Conservation (phyloP, 2,797 vertebrate genomes). For the Bovichtus diacanthus region DNA sequence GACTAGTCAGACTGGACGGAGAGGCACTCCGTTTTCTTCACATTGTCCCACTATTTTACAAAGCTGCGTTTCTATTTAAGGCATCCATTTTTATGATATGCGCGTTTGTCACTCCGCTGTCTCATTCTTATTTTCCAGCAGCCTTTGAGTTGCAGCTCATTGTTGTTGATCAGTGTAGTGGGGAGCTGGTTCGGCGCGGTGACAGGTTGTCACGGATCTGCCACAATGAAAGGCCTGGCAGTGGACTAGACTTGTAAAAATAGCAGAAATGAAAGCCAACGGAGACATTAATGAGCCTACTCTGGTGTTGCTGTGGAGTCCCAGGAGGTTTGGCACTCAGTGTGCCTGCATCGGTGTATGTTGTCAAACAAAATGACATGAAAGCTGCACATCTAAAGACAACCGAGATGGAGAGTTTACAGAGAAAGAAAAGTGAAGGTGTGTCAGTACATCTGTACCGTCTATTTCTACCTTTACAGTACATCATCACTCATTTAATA, state of each 20-base stretch:
- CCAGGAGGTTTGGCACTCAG: slow-evolving; percentile 58
- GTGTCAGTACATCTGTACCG: background rate
- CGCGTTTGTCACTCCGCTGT: slow-evolving; percentile 45
- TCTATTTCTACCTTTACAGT: background rate
- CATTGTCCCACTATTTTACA: slow-evolving; percentile 26
- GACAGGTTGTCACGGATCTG: slow-evolving; percentile 71
- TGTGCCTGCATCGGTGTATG: slow-evolving; percentile 26
- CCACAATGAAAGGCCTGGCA: slow-evolving; percentile 54
- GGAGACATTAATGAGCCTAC: slow-evolving; percentile 79
- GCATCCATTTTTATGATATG: slow-evolving; percentile 1
- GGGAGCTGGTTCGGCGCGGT: slow-evolving; percentile 39
- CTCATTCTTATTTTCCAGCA: slow-evolving; percentile 36
- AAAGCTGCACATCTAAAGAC: slow-evolving; percentile 61
- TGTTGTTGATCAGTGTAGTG: slow-evolving; percentile 54
- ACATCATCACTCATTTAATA: background rate
- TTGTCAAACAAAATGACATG: slow-evolving; percentile 57
- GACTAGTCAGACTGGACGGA: slow-evolving; percentile 20
- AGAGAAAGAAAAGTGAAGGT: slow-evolving; percentile 13
- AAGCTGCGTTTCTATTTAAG: slow-evolving; percentile 55
- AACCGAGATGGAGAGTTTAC: slow-evolving; percentile 17
- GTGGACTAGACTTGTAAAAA: slow-evolving; percentile 76
- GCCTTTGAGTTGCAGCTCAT: slow-evolving; percentile 54
- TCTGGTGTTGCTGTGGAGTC: slow-evolving; percentile 59
- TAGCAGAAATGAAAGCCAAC: slow-evolving; percentile 76
- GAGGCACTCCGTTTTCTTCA: slow-evolving; percentile 14